Conservation (phyloP, 2,113 vertebrate species). For the Psittacula cyanocephala region DNA sequence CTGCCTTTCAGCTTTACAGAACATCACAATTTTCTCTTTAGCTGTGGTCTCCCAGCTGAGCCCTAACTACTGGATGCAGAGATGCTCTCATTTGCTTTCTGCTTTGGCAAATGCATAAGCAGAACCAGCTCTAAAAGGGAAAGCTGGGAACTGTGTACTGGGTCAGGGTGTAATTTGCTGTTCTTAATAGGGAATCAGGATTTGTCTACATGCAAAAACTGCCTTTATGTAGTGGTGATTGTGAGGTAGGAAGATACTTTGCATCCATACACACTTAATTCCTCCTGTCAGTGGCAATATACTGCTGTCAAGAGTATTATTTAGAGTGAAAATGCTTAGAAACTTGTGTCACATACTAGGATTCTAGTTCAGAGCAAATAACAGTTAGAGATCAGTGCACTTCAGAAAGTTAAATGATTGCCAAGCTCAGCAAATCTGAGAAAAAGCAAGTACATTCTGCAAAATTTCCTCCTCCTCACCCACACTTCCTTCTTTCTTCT, state of each 20-base stretch:
- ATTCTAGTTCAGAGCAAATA: neutral
- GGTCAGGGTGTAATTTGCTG: neutral
- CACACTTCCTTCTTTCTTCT: neutral
- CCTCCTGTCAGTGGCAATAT: neutral
- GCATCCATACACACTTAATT: accelerated
- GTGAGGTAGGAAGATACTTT: neutral
- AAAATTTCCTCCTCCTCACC: accelerated
- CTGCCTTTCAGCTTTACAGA: neutral
- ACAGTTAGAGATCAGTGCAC: neutral
- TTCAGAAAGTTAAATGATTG: neutral
- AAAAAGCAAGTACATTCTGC: neutral
- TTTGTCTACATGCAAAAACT: neutral
- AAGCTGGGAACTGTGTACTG: accelerated
- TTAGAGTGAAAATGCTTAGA: neutral
- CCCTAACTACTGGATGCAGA: neutral
- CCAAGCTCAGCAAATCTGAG: neutral
- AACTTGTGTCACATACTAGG: no score
- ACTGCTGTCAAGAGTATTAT: neutral
- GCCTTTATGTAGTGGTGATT: neutral
- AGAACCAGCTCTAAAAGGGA: neutral
- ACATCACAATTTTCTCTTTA: neutral
- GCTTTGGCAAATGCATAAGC: neutral
- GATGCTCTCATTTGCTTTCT: neutral
- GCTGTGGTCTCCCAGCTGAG: neutral
- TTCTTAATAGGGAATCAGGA: neutral